Conservation (phyloP, 2,797 vertebrate species). For the Serranus cabrilla region DNA sequence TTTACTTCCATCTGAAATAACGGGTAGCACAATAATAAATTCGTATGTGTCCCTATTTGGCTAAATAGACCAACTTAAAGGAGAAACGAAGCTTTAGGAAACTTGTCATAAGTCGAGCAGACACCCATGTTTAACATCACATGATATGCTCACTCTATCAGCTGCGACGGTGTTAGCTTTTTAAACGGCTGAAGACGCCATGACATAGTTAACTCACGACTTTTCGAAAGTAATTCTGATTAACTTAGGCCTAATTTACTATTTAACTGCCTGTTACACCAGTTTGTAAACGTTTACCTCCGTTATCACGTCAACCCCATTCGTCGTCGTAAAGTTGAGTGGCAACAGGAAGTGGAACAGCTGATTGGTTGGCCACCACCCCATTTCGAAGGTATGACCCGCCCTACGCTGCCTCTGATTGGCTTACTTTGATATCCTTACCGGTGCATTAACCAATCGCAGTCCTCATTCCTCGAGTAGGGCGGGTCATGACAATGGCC, state of each 20-base stretch:
- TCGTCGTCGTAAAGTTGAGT: background rate
- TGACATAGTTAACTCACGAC: background rate
- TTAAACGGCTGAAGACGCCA: accelerated
- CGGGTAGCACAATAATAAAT: background rate
- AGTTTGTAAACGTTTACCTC: constrained; percentile 38
- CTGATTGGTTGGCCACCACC: constrained; percentile 59
- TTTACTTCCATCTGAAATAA: constrained; percentile 79
- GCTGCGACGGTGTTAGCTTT: too few species aligned
- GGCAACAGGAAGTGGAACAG: constrained; percentile 8
- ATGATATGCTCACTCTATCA: constrained; percentile 42
- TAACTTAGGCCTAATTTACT: background rate
- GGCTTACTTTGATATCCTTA: too few species aligned
- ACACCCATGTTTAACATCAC: constrained; percentile 54
- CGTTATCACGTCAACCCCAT: constrained; percentile 48
- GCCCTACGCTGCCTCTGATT: too few species aligned
- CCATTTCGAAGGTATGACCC: too few species aligned
- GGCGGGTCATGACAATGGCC: too few species aligned
- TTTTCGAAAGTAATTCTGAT: accelerated
- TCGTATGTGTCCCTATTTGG: accelerated
- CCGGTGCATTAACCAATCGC: too few species aligned
- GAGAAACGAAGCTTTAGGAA: background rate
- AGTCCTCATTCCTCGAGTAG: too few species aligned
- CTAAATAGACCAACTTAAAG: background rate
- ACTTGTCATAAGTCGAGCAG: constrained; percentile 17
- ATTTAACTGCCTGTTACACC: background rate